Evolutionary conservation across 2,888 invertebrate species (phyloP), one percentile per base, ranked within the genome.

Genomic region (Euproctis similis): DNA sequence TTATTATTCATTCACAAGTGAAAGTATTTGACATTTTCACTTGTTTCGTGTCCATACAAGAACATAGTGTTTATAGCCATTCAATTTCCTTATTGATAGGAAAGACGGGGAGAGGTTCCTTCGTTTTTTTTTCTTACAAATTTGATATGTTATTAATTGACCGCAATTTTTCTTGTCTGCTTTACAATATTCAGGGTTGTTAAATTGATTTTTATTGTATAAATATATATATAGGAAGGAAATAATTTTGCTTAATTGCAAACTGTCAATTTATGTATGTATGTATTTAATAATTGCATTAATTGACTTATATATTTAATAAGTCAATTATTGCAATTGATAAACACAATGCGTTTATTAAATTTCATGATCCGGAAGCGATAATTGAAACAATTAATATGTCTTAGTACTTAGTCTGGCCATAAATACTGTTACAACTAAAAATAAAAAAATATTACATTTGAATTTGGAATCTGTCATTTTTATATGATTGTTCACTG

Each of bases 1-100:
- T 69, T 70, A 60, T 65, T 62, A 66, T 66, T 65, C 61, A 65
- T 63, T 65, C 54, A 60, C 54, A 39, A 75, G 81, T 75, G 81
- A 81, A 81, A 81, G 81, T 80, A 54, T 59, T 62, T 61, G 69
- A 69, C 68, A 71, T 67, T 74, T 67, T 49, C 45, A 61, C 63
- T 69, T 64, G 66, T 67, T 66, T 70, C 74, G 67, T 73, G 69
- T 44, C 49, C 53, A 59, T 68, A 56, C 49, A 53, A n/a, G 60
- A 63, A 53, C 33, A 32, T 31, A 33, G 39, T 52, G 56, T n/a
- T n/a, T n/a, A n/a, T n/a, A n/a, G n/a, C 59, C 59, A 53, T 53
- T 49, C 58, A 53, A 58, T 66, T 63, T 52, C 57, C 50, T 56
- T 47, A 43, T 49, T 51, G 34, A 31, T 27, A 12, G 46, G 47